Base-by-base conservation (phyloP, 2,888 invertebrate species). In the Theristus sp. region DNA sequence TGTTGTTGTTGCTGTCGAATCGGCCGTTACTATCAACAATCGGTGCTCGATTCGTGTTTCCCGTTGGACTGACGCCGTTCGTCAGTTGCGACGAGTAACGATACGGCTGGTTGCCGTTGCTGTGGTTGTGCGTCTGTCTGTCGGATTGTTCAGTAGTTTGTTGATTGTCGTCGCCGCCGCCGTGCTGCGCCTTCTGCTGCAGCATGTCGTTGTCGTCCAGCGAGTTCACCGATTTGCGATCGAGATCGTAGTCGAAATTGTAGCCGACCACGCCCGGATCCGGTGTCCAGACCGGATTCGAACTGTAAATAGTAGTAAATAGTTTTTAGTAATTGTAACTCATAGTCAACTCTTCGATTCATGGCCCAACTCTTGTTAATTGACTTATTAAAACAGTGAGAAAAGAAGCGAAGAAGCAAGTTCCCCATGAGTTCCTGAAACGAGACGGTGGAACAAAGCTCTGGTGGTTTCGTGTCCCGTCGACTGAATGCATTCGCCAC, bases 231-330 rank as follows among this genome's bases (percentile, higher is more conserved):
- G 60, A 31, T 31, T 57, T 29, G 30, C 13, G n/a, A 29, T 31
- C 25, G 38, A 13, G 25, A 17, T n/a, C 24, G 47, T 55, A 27
- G 58, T 58, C 46, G 3, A 30, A 3, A 13, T 46, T 58, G 30
- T 57, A 28, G 29, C 26, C n/a, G n/a, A 6, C 56, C 22, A 2
- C 17, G 22, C 25, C 55, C 6, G 29, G n/a, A 29, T 2, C 10
- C 30, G 26, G 17, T 22, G 61, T 13, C 61, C 61, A 61, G 3
- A 61, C 31, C 20, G 61, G 61, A 38, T 61, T 61, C 24, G 60
- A 60, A 26, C 60, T 60, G 30, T 3, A 60, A 55, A n/a, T n/a
- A 24, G 17, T 10, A 53, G 24, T 13, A 20, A 22, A 24, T 22
- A 24, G 10, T n/a, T 25, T 13, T 22, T 38, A 38, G 6, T 38